phyloP scores from a whole-genome alignment of 2,888 invertebrate species.

The Endomychus coccineus region DNA sequence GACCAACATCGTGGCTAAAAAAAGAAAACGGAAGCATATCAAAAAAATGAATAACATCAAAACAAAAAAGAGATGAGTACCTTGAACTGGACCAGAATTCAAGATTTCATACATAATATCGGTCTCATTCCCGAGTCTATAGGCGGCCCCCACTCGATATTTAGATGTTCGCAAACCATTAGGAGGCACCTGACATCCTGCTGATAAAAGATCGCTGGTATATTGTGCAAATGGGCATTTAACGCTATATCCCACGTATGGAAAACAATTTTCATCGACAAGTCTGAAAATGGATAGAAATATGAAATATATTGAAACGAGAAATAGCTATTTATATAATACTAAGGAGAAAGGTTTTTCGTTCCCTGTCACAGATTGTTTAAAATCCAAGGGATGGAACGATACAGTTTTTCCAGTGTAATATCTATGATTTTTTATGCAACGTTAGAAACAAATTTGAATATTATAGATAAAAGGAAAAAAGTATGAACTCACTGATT shows the following conservation, averaged over 20 bases:
- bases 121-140: constrained; percentile 63
- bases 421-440: too few relatives aligned
- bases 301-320: neutral
- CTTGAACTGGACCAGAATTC: constrained; percentile 88
- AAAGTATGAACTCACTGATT: too few relatives aligned
- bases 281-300: constrained; percentile 50
- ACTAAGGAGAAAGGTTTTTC: neutral
- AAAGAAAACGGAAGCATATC: constrained; percentile 8
- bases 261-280: constrained; percentile 79
- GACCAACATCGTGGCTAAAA: constrained; percentile 78
- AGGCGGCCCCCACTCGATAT: constrained; percentile 70
- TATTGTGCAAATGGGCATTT: constrained; percentile 48
- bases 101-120: constrained; percentile 91
- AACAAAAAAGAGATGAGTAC: constrained; percentile 37
- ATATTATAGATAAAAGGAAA: too few relatives aligned
- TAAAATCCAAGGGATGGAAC: too few relatives aligned
- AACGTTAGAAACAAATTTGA: too few relatives aligned
- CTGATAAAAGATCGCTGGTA: constrained; percentile 42
- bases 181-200: constrained; percentile 49
- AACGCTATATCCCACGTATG: constrained; percentile 59
- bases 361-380: too few relatives aligned
- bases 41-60: neutral
- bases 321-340: neutral
- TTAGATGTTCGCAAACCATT: constrained; percentile 52
- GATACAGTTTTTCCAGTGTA: too few relatives aligned